Evolutionary conservation across 2,888 invertebrate genomes (phyloP), one percentile per base, ranked within the genome.

Genomic region (Anthophora plumipes): DNA sequence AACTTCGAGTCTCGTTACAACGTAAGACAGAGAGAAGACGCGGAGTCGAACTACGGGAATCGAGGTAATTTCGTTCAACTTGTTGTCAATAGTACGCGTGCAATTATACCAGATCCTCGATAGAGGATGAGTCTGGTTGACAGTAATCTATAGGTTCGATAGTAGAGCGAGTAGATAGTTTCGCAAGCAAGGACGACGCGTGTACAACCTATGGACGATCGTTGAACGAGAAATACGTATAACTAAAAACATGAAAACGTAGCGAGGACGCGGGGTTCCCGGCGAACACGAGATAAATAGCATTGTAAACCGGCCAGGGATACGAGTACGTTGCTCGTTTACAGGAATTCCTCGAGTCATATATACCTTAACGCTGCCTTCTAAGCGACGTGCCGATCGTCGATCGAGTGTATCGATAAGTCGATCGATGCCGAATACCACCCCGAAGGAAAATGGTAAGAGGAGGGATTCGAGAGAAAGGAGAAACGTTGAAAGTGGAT

Each of bases 351-450:
- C 63, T 69, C 43, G 66, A 83, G 83, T 83, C 82, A 82, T 83
- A 82, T 81, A 74, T 73, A 80, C 74, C 60, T 74, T 71, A 69
- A 57, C 73, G 63, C 31, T 77, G 67, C 57, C 73, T 75, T 69
- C 77, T 77, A 82, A 75, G 64, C 80, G 81, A 76, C 67, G 80
- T 57, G 68, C 76, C 77, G 73, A 78, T 80, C 80, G 83, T 79
- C 70, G 84, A 84, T 84, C 77, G 73, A 55, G 61, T 39, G 68
- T 80, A 78, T 73, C 83, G 84, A 84, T 84, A 83, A 83, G 80
- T 77, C 75, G 83, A 84, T 83, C 82, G 82, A 82, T 77, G 72
- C 72, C 77, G 80, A 83, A 83, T 78, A 80, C 83, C 80, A 73
- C 59, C 75, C 55, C 64, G 77, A 50, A 69, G 75, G 63, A n/a